These are phyloP conservation scores for Chitala chitala DNA, from an alignment of 2,113 vertebrate genomes.

Conservation along the genomic window DNA sequence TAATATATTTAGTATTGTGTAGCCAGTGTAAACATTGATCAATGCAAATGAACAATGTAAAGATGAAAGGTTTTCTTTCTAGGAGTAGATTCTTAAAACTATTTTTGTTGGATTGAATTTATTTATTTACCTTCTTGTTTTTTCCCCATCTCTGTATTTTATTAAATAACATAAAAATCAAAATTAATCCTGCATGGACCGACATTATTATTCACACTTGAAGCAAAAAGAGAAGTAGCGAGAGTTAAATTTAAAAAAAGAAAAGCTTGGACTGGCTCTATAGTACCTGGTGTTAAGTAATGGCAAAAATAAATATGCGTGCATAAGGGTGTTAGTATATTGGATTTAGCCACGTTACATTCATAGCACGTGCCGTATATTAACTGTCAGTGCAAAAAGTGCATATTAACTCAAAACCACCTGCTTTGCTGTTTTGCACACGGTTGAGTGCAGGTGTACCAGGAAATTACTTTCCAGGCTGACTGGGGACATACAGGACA, in stretches of 20 bases:
- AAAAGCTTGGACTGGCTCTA: background rate
- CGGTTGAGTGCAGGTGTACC: background rate
- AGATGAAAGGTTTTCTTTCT: background rate
- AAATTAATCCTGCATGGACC: background rate
- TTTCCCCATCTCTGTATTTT: slow-evolving; percentile 7
- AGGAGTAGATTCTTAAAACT: background rate
- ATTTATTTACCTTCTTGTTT: slow-evolving; percentile 16
- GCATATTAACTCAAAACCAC: background rate
- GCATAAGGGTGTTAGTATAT: background rate
- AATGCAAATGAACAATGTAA: background rate
- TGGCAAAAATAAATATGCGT: background rate
- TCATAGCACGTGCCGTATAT: background rate
- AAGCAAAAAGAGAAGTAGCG: background rate
- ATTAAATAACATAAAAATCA: background rate
- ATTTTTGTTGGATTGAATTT: slow-evolving; percentile 3
- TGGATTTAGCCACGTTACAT: background rate
- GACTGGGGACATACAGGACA: background rate
- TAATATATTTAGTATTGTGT: background rate
- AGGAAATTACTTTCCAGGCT: background rate
- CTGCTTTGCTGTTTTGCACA: background rate
- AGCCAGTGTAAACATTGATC: background rate
- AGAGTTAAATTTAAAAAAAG: background rate
- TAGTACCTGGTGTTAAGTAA: background rate
- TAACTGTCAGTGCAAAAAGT: background rate
- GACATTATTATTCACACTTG: slow-evolving; percentile 4